phyloP scores from a whole-genome alignment of 2,888 invertebrate genomes.

The Hirtodrosophila histrioides region DNA sequence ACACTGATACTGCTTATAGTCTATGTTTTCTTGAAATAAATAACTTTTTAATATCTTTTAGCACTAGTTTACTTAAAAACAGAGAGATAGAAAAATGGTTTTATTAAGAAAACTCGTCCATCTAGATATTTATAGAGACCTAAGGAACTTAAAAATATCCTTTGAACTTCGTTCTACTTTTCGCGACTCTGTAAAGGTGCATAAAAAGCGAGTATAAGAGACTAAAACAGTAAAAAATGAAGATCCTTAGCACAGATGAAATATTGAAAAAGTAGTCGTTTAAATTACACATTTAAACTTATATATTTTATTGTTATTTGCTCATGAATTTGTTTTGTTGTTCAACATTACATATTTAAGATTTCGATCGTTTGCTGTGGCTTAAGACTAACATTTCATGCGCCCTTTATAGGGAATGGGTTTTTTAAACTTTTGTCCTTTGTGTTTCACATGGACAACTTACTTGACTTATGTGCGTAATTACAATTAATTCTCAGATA shows the following conservation, averaged over 20 bases:
- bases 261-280: neutral
- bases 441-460: constrained; percentile 66
- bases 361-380: constrained; percentile 59
- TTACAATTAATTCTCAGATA: constrained; percentile 57
- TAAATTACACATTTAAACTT: constrained; percentile 53
- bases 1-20: no score
- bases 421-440: constrained; percentile 45
- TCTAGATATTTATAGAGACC: no score
- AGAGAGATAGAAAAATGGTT: no score
- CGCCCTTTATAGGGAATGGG: constrained; percentile 37
- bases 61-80: no score
- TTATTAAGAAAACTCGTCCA: no score
- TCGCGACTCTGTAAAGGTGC: no score
- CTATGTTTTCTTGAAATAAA: no score
- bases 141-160: no score
- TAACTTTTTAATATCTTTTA: no score
- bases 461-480: constrained; percentile 64
- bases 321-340: constrained; percentile 51
- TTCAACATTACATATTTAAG: constrained; percentile 63
- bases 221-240: no score
- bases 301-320: constrained; percentile 49
- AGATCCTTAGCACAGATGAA: neutral
- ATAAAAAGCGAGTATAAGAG: no score
- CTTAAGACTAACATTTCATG: constrained; percentile 68
- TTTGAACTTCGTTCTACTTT: no score